Evolutionary conservation across 2,888 invertebrate species (phyloP).

Genomic region (Taenaris catops): DNA sequence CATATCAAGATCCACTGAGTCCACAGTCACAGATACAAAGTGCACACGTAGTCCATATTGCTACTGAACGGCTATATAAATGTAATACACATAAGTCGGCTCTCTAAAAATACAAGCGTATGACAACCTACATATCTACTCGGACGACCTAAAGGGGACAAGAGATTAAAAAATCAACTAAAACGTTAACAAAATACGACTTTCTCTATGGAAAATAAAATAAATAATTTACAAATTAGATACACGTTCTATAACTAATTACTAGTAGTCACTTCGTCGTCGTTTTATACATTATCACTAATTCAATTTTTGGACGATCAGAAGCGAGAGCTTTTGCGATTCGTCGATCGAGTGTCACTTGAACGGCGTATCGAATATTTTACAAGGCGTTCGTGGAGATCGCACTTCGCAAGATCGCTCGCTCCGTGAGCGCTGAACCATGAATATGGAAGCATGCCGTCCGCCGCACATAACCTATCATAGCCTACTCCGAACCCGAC

Average conservation of each 20-base stretch:
- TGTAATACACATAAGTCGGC: conserved; percentile 71
- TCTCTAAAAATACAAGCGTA: conserved; percentile 79
- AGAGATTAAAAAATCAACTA: conserved; percentile 76
- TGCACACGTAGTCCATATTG: conserved; percentile 51
- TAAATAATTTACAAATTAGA: conserved; percentile 76
- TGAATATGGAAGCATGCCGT: conserved; percentile 64
- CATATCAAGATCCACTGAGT: conserved; percentile 48
- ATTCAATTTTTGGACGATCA: conserved; percentile 42
- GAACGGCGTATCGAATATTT: too few species aligned
- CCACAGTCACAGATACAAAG: conserved; percentile 24
- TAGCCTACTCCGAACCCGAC: conserved; percentile 71
- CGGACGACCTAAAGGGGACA: conserved; percentile 70
- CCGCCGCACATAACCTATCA: conserved; percentile 70
- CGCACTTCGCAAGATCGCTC: conserved; percentile 35
- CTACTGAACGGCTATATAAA: conserved; percentile 57
- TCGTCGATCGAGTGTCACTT: too few species aligned
- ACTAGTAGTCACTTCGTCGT: conserved; percentile 70
- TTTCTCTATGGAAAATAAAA: conserved; percentile 79
- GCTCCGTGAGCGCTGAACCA: conserved; percentile 41
- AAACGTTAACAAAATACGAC: conserved; percentile 80
- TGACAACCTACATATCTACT: conserved; percentile 74
- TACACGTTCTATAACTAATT: conserved; percentile 70
- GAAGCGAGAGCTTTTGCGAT: conserved; percentile 41
- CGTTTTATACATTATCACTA: conserved; percentile 65
- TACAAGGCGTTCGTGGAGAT: conserved; percentile 3